phyloP scores from a whole-genome alignment of 2,113 vertebrate genomes.

The Acrocephalus arundinaceus region DNA sequence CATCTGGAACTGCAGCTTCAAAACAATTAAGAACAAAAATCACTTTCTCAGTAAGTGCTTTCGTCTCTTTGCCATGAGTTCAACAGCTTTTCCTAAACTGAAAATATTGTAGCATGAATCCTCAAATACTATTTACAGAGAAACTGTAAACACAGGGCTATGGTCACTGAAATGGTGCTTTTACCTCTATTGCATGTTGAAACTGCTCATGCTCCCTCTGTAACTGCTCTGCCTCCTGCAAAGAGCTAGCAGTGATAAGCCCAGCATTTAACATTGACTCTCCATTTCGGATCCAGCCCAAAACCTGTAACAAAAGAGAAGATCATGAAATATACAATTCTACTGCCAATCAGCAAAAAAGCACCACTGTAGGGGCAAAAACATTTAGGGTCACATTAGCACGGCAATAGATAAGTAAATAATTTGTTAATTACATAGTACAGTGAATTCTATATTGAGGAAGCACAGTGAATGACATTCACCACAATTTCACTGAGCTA shows the following conservation, averaged over 20 bases:
- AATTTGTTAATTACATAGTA: neutral
- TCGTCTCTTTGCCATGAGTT: neutral
- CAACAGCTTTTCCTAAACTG: neutral
- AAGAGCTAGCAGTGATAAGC: slow-evolving; percentile 94
- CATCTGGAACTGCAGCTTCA: neutral
- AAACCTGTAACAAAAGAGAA: slow-evolving; percentile 78
- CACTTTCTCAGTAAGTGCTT: neutral
- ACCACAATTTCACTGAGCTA: neutral
- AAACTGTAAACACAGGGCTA: neutral
- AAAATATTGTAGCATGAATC: neutral
- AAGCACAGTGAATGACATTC: neutral
- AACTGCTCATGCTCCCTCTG: slow-evolving; percentile 98
- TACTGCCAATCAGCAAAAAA: neutral
- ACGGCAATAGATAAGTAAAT: neutral
- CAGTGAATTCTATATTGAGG: neutral
- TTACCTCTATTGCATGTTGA: slow-evolving; percentile 97
- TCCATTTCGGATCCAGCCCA: slow-evolving; percentile 98
- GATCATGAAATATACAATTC: neutral
- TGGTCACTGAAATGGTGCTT: neutral
- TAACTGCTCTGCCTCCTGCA: slow-evolving; percentile 96
- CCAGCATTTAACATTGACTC: slow-evolving; percentile 98
- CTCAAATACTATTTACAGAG: neutral
- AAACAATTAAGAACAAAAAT: neutral
- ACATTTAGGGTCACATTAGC: neutral
- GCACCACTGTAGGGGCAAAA: neutral